Evolutionary conservation across 1,140 invertebrate genomes (phyloP).

Genomic region (Penaeus chinensis): DNA sequence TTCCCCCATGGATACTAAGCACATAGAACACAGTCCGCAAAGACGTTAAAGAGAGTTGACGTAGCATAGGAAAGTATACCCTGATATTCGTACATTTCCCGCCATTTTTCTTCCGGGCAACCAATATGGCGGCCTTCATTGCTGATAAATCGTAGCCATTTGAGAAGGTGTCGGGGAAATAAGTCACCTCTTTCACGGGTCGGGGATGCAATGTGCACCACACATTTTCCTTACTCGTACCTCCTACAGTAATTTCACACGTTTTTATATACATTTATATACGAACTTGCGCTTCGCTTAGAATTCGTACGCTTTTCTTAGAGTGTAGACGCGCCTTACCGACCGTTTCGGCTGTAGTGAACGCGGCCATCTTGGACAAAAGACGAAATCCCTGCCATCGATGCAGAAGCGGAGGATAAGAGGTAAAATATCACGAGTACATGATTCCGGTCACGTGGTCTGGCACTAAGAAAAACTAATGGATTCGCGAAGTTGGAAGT

Average conservation of each 20-base stretch:
- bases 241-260: slow-evolving; percentile 27
- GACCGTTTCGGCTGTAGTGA: too few species aligned
- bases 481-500: too few species aligned
- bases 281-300: too few species aligned
- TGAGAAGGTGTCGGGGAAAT: slow-evolving; percentile 62
- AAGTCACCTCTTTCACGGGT: slow-evolving; percentile 62
- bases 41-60: slow-evolving; percentile 20
- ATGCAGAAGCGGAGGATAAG: too few species aligned
- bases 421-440: too few species aligned
- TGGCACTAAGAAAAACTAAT: too few species aligned
- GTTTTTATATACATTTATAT: slow-evolving; percentile 34
- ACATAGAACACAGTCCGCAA: not conserved
- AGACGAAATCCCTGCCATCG: too few species aligned
- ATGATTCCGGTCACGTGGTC: too few species aligned
- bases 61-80: slow-evolving; percentile 47
- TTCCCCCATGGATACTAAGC: too few species aligned
- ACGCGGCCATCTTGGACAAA: too few species aligned
- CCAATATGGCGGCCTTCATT: slow-evolving; percentile 63
- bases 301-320: too few species aligned
- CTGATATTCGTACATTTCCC: slow-evolving; percentile 62
- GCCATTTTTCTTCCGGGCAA: slow-evolving; percentile 59
- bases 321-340: too few species aligned
- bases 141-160: slow-evolving; percentile 62
- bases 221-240: slow-evolving; percentile 26
- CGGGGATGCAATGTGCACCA: slow-evolving; percentile 46